phyloP scores from a whole-genome alignment of 2,888 invertebrate species.

The Sarcophaga variegata region DNA sequence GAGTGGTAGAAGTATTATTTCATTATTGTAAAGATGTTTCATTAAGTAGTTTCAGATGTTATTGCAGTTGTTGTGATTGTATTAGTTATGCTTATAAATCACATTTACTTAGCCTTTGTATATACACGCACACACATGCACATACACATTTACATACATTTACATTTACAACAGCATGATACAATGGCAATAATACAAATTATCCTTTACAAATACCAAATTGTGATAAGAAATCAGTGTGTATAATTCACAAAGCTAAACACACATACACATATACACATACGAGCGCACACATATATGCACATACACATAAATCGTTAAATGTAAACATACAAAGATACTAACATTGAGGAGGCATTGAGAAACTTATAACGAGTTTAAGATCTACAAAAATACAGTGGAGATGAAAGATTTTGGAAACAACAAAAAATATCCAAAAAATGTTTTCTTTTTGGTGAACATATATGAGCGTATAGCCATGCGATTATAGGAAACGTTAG shows the following conservation, averaged over 20 bases:
- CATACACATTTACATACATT: background rate
- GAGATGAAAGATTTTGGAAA: background rate
- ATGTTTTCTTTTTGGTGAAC: too few species aligned
- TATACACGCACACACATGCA: background rate
- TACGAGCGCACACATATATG: background rate
- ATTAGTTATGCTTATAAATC: conserved; percentile 6
- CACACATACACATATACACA: background rate
- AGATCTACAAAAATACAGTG: background rate
- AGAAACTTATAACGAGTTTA: background rate
- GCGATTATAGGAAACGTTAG: too few species aligned
- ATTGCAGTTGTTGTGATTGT: background rate
- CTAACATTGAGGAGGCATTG: background rate
- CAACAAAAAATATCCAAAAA: too few species aligned
- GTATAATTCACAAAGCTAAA: background rate
- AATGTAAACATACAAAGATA: background rate
- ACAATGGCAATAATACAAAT: conserved; percentile 21
- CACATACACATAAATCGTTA: background rate
- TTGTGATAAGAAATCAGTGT: conserved; percentile 20
- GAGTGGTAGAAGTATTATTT: background rate
- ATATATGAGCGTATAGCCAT: too few species aligned
- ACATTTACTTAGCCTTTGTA: background rate
- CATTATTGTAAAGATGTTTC: conserved; percentile 14
- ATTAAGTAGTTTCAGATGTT: background rate
- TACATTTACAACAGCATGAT: background rate
- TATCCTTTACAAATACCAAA: conserved; percentile 18